Percentiles rank a stretch among this genome's conserved stretches.
Conservation (phyloP, 2,797 vertebrate genomes). For the Apodemus agrarius region DNA sequence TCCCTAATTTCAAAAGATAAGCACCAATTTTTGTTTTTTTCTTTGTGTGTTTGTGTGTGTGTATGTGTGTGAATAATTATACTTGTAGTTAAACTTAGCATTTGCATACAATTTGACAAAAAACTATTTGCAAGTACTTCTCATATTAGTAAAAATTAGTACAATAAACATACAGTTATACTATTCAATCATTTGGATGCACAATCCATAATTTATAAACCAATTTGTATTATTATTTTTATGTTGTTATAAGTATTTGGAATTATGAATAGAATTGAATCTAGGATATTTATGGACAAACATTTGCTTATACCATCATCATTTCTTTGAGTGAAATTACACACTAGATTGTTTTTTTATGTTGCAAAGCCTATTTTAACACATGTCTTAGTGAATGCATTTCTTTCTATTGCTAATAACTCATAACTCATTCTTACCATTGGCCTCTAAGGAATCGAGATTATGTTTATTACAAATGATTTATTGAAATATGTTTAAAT, state of each 20-base stretch:
- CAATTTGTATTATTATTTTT: slow-evolving; percentile 37
- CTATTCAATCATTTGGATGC: slow-evolving; percentile 22
- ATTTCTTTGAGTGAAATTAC: slow-evolving; percentile 17
- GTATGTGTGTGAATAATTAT: neutral
- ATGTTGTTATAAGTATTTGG: neutral
- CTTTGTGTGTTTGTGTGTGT: neutral
- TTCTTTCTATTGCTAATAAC: slow-evolving; percentile 47
- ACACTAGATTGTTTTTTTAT: neutral
- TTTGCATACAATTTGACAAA: slow-evolving; percentile 54
- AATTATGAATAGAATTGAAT: slow-evolving; percentile 6
- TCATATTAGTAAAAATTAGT: neutral
- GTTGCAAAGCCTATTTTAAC: neutral
- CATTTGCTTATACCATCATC: slow-evolving; percentile 2
- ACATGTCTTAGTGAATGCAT: neutral
- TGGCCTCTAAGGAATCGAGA: neutral
- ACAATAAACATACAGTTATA: neutral
- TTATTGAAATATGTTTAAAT: slow-evolving; percentile 54
- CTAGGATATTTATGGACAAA: neutral
- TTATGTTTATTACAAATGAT: slow-evolving; percentile 42
- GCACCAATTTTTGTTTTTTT: neutral
- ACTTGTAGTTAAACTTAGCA: neutral
- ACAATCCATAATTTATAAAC: neutral
- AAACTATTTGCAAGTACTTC: neutral
- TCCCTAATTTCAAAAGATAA: neutral
- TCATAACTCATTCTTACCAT: slow-evolving; percentile 16